phyloP scores from a whole-genome alignment of 1,140 invertebrate species.

The Druon quercuslanigerum region DNA sequence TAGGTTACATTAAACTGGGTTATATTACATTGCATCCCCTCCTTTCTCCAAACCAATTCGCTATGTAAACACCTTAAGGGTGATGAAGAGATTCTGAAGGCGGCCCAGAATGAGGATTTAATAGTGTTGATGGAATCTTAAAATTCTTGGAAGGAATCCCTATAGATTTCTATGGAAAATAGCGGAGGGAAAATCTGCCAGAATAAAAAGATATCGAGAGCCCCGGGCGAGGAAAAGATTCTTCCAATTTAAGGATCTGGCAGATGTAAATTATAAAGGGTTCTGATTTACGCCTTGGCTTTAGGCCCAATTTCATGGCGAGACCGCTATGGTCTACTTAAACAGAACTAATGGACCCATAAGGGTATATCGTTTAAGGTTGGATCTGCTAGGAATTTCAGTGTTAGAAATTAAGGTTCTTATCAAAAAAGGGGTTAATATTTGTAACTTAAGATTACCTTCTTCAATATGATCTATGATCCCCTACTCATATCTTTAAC shows the following conservation, averaged over 20 bases:
- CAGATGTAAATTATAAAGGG: background rate
- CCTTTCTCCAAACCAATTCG: background rate
- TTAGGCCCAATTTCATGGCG: constrained; percentile 7
- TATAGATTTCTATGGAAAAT: too few species aligned
- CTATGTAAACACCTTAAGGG: background rate
- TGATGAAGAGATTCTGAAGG: background rate
- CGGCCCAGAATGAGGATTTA: background rate
- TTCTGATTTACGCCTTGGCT: background rate
- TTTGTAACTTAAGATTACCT: background rate
- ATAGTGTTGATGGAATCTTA: background rate
- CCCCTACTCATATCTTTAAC: too few species aligned
- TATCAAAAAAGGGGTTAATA: background rate
- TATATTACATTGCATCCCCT: background rate
- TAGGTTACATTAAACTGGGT: background rate
- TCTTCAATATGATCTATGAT: too few species aligned
- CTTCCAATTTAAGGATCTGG: background rate
- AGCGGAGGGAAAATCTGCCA: background rate
- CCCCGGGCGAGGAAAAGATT: background rate
- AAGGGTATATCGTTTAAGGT: background rate
- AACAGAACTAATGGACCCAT: background rate
- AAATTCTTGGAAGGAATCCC: too few species aligned
- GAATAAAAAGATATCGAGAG: background rate
- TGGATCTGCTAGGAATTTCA: background rate
- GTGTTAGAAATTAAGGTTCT: constrained; percentile 1
- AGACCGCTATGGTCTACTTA: background rate